Evolutionary conservation across 1,140 invertebrate species (phyloP).

Genomic region (Drosophila grimshawi): DNA sequence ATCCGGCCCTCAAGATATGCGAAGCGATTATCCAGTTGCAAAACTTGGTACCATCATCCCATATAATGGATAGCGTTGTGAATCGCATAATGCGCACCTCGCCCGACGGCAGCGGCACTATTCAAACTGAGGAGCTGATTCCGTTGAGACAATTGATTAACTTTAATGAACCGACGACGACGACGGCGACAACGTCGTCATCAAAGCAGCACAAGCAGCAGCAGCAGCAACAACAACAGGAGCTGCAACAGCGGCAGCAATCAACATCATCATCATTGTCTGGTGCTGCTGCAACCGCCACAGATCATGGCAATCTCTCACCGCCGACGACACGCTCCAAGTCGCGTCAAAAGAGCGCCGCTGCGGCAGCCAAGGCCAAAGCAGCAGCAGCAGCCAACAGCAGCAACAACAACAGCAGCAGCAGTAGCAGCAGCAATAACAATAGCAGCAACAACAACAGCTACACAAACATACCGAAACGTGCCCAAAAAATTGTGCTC

Average conservation of each 20-base stretch:
- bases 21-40: constrained; percentile 64
- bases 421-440: background rate
- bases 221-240: background rate
- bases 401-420: background rate
- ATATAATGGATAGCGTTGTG: constrained; percentile 52
- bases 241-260: background rate
- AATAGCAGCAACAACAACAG: constrained; percentile 4
- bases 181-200: background rate
- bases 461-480: constrained; percentile 53
- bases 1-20: constrained; percentile 87
- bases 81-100: constrained; percentile 59
- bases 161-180: constrained; percentile 45
- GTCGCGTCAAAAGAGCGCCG: constrained; percentile 60
- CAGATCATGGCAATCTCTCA: background rate
- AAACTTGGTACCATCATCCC: constrained; percentile 23
- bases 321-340: constrained; percentile 70
- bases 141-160: constrained; percentile 54
- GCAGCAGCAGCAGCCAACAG: constrained; percentile 8
- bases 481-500: constrained; percentile 66
- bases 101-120: constrained; percentile 46
- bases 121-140: constrained; percentile 55
- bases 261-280: background rate
- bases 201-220: background rate
- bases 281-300: constrained; percentile 11
- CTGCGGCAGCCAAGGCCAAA: constrained; percentile 53